Conservation (phyloP, 2,797 vertebrate genomes). For the Diceros bicornis region DNA sequence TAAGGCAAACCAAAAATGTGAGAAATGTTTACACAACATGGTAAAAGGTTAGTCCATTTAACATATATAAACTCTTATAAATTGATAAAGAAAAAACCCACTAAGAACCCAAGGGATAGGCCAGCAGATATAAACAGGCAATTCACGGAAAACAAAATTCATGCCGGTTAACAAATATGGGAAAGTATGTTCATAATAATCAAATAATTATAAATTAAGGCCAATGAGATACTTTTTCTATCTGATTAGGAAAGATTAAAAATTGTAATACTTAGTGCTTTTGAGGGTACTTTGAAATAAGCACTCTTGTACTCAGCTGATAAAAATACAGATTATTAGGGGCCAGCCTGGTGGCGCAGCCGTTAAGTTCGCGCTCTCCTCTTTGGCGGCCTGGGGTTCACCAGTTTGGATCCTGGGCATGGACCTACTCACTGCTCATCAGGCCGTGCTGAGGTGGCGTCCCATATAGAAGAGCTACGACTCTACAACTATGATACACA, state of each 20-base stretch:
- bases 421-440: no score
- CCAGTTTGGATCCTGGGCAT: no score
- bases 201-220: constrained; percentile 24
- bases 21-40: not conserved
- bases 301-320: constrained; percentile 2
- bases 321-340: constrained; percentile 38
- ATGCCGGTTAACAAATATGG: not conserved
- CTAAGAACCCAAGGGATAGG: not conserved
- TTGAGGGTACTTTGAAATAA: not conserved
- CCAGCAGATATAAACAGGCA: not conserved
- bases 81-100: constrained; percentile 2
- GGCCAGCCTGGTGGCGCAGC: no score
- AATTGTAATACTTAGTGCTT: constrained; percentile 6
- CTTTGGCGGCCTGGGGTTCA: no score
- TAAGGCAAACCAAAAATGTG: not conserved
- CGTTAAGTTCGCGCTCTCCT: no score
- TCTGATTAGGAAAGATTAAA: constrained; percentile 51
- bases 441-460: no score
- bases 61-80: not conserved
- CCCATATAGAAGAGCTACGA: no score
- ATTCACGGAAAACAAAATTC: constrained; percentile 40
- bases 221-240: constrained; percentile 12
- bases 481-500: no score
- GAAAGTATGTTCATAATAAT: not conserved
- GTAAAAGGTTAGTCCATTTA: constrained; percentile 1